Conservation (phyloP, 2,797 vertebrate genomes). For the Tapirus indicus region DNA sequence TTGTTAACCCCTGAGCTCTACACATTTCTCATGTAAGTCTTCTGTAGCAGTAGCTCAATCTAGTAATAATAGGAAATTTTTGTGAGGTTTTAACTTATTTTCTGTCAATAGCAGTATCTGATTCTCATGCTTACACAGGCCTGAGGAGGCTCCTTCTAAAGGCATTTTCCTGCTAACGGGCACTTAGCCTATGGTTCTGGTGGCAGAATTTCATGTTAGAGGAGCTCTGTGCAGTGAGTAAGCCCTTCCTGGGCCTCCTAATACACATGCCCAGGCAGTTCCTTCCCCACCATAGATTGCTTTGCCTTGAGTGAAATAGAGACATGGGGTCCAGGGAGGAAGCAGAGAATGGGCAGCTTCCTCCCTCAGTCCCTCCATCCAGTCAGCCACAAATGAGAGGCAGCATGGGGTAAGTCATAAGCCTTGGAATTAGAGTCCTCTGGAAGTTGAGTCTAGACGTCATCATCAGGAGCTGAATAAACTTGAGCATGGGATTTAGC, state of each 20-base stretch:
- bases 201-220: not conserved
- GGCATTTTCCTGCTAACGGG: not conserved
- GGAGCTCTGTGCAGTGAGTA: not conserved
- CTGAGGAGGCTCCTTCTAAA: not conserved
- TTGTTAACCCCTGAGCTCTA: not conserved
- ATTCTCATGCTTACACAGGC: not conserved
- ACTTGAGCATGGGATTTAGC: not conserved
- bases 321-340: not conserved
- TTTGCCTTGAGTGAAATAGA: not conserved
- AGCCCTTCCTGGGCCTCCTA: not conserved
- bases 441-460: not conserved
- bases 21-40: not conserved
- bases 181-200: not conserved
- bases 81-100: not conserved
- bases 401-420: not conserved
- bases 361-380: not conserved
- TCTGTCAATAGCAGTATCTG: not conserved
- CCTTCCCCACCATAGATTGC: not conserved
- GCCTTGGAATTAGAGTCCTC: not conserved
- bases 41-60: not conserved
- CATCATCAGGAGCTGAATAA: not conserved
- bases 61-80: not conserved
- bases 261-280: not conserved
- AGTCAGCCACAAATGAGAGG: not conserved
- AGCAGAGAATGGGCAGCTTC: not conserved